Conservation (phyloP, 2,888 invertebrate genomes). For the Macaria notata region DNA sequence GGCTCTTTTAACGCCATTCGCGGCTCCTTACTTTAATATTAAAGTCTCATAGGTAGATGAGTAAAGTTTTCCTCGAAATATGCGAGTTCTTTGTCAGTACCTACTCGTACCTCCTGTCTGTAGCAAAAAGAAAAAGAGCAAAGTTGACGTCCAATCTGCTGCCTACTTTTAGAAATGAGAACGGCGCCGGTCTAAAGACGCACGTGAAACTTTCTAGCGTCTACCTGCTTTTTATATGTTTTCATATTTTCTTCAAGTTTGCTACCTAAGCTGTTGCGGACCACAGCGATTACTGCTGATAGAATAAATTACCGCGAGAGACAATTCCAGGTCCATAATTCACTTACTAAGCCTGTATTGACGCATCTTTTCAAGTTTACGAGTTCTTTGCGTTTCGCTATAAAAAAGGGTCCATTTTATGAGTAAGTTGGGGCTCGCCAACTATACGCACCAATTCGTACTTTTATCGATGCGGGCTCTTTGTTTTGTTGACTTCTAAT, state of each 20-base stretch:
- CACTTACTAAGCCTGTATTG: slow-evolving; percentile 43
- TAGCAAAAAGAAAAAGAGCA: slow-evolving; percentile 55
- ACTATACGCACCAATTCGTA: slow-evolving; percentile 49
- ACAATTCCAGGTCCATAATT: slow-evolving; percentile 33
- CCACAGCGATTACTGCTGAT: neutral
- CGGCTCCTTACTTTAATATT: slow-evolving; percentile 42
- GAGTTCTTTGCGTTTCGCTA: slow-evolving; percentile 51
- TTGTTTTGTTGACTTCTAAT: slow-evolving; percentile 28
- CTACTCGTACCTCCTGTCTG: slow-evolving; percentile 42
- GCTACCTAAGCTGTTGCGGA: too few species aligned
- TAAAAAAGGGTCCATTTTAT: slow-evolving; percentile 59
- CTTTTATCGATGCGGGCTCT: slow-evolving; percentile 45
- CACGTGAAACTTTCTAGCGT: slow-evolving; percentile 49
- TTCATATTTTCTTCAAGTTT: too few species aligned
- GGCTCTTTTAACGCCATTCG: slow-evolving; percentile 1
- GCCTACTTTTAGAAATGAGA: slow-evolving; percentile 70
- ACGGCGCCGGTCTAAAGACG: slow-evolving; percentile 47
- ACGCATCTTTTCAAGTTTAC: slow-evolving; percentile 57
- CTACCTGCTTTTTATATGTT: too few species aligned
- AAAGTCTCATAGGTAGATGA: slow-evolving; percentile 41
- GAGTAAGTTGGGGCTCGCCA: slow-evolving; percentile 51
- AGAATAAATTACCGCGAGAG: slow-evolving; percentile 2
- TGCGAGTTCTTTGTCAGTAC: slow-evolving; percentile 57
- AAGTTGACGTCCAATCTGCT: slow-evolving; percentile 69
- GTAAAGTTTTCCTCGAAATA: slow-evolving; percentile 53